phyloP scores from a whole-genome alignment of 2,888 invertebrate species.

The Cancer borealis region DNA sequence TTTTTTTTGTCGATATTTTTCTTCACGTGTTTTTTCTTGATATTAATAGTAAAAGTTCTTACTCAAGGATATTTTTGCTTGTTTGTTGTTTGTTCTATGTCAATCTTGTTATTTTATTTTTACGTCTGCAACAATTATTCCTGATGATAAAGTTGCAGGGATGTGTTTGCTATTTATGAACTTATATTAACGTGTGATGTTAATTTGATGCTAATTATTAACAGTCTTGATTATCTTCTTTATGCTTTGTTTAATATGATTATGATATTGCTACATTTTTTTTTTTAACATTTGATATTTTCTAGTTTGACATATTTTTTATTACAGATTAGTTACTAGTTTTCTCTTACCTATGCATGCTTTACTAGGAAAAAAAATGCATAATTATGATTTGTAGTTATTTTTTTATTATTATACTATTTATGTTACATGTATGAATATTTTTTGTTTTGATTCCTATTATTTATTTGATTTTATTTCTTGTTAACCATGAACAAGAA shows the following conservation, averaged over 20 bases:
- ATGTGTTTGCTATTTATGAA: neutral
- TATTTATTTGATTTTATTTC: neutral
- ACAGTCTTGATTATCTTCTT: neutral
- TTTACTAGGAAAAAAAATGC: neutral
- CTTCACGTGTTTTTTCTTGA: too few species aligned
- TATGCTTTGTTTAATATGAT: neutral
- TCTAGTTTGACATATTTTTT: neutral
- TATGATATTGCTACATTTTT: neutral
- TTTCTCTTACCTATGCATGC: neutral
- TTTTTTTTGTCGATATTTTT: too few species aligned
- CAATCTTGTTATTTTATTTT: too few species aligned
- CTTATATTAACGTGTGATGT: neutral
- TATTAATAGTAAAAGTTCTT: too few species aligned
- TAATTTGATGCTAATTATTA: neutral
- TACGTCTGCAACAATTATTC: too few species aligned
- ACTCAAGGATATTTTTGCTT: too few species aligned
- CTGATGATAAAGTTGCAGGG: neutral
- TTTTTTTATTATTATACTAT: neutral
- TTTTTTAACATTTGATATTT: neutral
- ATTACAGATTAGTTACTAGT: neutral
- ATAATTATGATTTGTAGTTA: neutral
- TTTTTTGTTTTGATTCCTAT: neutral
- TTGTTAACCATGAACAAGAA: neutral
- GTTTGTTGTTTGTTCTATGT: too few species aligned
- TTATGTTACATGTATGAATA: neutral